A percentile compares a stretch with the other conserved stretches of the same genome.
Evolutionary conservation across 2,888 invertebrate species (phyloP).

Genomic region (Drosophila eohydei): DNA sequence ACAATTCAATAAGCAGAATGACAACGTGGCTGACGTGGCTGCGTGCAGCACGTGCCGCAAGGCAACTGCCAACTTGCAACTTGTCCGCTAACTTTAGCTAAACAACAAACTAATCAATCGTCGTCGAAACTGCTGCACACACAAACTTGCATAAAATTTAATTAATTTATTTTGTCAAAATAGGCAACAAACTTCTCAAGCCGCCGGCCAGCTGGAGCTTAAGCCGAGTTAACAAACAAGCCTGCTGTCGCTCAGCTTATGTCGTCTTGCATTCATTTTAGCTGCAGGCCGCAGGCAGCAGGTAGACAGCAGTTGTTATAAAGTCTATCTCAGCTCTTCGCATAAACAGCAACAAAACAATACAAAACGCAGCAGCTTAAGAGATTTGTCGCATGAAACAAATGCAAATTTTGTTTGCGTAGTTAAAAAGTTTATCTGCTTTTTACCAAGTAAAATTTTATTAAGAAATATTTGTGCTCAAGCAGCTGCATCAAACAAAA

Average conservation of each 20-base stretch:
- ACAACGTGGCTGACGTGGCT: slow-evolving; percentile 18
- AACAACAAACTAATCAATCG: slow-evolving; percentile 67
- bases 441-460: neutral
- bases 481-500: slow-evolving; percentile 1
- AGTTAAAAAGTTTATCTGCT: slow-evolving; percentile 2
- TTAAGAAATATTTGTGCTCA: slow-evolving; percentile 8
- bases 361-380: slow-evolving; percentile 15
- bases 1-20: slow-evolving; percentile 69
- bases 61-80: slow-evolving; percentile 6
- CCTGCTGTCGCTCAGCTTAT: slow-evolving; percentile 10
- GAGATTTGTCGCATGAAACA: slow-evolving; percentile 3
- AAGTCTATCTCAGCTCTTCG: neutral
- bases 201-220: slow-evolving; percentile 12
- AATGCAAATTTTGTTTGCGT: slow-evolving; percentile 22
- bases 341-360: slow-evolving; percentile 13
- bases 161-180: slow-evolving; percentile 65
- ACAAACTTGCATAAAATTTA: slow-evolving; percentile 60
- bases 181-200: slow-evolving; percentile 12
- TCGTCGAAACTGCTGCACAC: slow-evolving; percentile 26
- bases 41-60: slow-evolving; percentile 32
- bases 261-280: slow-evolving; percentile 39
- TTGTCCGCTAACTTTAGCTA: slow-evolving; percentile 19
- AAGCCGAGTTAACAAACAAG: slow-evolving; percentile 29
- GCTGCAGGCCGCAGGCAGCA: slow-evolving; percentile 8
- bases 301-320: neutral